Percentiles rank a stretch among this genome's conserved stretches.
Evolutionary conservation across 2,113 vertebrate species (phyloP).

Genomic region (Nothocercus julius): DNA sequence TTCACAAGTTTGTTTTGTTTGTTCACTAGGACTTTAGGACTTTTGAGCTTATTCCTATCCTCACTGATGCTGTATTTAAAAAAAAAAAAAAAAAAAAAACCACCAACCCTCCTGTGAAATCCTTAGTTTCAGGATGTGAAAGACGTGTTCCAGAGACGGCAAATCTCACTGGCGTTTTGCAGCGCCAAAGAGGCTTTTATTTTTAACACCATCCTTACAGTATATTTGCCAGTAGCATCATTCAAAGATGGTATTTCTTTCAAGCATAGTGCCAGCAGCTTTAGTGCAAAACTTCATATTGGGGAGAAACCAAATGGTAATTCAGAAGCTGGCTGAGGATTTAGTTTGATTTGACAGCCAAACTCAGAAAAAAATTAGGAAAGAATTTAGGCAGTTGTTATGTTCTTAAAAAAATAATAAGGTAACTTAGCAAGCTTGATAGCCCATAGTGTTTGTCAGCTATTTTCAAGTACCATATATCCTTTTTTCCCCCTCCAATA

Average conservation of each 20-base stretch:
- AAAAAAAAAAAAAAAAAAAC: background rate
- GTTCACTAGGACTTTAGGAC: background rate
- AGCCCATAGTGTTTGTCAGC: too few relatives aligned
- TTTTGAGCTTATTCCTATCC: background rate
- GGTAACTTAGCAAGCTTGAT: too few relatives aligned
- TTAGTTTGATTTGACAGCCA: background rate
- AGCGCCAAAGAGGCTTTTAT: background rate
- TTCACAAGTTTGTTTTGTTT: background rate
- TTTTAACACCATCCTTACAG: background rate
- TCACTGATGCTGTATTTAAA: background rate
- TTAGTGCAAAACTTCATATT: background rate
- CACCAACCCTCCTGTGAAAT: background rate
- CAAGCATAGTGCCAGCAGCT: background rate
- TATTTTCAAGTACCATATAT: background rate
- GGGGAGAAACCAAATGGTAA: constrained; percentile 36
- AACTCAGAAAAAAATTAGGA: background rate
- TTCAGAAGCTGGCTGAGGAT: background rate
- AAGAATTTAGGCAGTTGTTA: background rate
- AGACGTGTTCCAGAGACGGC: background rate
- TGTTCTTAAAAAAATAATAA: too few relatives aligned
- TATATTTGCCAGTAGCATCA: background rate
- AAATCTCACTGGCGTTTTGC: background rate
- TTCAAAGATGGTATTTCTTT: background rate
- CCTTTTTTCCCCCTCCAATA: background rate
- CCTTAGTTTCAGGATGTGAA: background rate